Evolutionary conservation across 2,113 vertebrate species (phyloP).

Genomic region (Polyodon spathula): DNA sequence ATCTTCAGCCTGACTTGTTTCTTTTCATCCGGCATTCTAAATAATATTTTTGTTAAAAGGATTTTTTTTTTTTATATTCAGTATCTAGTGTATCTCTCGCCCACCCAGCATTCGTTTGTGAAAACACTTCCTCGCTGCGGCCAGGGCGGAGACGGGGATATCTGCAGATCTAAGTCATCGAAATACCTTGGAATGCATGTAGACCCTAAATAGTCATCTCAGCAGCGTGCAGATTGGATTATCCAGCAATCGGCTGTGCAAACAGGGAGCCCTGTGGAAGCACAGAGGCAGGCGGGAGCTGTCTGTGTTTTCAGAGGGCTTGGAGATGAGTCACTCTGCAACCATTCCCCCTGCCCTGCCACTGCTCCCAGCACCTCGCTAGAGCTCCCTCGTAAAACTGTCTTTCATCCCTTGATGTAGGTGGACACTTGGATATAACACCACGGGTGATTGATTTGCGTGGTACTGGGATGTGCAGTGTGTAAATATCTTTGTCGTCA

Average conservation of each 20-base stretch:
- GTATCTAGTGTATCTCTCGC: not conserved
- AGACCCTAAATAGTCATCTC: conserved; percentile 5
- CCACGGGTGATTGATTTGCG: no score
- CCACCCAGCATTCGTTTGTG: not conserved
- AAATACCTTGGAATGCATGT: not conserved
- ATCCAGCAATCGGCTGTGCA: conserved; percentile 1
- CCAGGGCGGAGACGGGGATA: not conserved
- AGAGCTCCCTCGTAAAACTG: not conserved
- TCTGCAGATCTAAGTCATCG: conserved; percentile 2
- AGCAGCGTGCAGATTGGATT: not conserved
- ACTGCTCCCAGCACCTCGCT: not conserved
- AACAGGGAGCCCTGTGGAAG: not conserved
- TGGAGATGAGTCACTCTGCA: not conserved
- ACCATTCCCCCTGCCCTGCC: not conserved
- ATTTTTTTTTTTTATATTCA: not conserved
- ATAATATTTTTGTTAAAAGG: not conserved
- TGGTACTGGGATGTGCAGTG: no score
- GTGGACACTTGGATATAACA: no score
- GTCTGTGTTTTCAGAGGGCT: not conserved
- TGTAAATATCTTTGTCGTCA: no score
- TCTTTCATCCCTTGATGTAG: no score
- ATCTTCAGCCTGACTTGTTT: no score
- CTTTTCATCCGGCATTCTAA: not conserved
- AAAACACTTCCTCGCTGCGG: not conserved
- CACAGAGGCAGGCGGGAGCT: not conserved